Conservation (phyloP, 2,113 vertebrate species). For the Prolemur simus region DNA sequence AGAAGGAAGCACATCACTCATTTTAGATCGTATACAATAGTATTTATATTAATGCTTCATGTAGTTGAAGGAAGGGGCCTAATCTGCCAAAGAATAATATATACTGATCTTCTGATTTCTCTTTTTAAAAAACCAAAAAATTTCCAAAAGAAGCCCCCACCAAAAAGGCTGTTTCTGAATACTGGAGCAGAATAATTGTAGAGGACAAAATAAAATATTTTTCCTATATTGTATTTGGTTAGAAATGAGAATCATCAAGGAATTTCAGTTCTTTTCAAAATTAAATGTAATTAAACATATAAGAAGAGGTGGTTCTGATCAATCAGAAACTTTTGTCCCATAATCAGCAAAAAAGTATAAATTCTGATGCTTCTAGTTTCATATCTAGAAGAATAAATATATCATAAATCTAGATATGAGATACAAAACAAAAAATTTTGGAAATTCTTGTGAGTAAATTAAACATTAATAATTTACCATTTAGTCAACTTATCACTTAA, state of each 20-base stretch:
- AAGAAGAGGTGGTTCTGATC: neutral
- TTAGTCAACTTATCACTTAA: neutral
- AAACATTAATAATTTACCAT: neutral
- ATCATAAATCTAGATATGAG: slow-evolving; percentile 4
- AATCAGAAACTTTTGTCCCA: neutral
- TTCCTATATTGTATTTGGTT: neutral
- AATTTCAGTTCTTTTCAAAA: slow-evolving; percentile 33
- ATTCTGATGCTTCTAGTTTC: slow-evolving; percentile 26
- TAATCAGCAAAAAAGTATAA: neutral
- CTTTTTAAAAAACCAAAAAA: neutral
- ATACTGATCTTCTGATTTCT: neutral
- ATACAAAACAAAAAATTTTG: slow-evolving; percentile 20
- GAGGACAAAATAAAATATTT: neutral
- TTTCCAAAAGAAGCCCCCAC: neutral
- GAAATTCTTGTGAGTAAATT: neutral
- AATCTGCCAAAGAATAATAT: neutral
- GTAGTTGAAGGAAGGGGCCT: neutral
- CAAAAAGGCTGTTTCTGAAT: neutral
- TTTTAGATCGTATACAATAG: neutral
- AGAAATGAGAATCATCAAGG: neutral
- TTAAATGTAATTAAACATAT: slow-evolving; percentile 16
- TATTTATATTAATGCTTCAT: neutral
- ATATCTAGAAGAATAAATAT: neutral
- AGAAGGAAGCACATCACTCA: neutral
- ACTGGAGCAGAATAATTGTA: neutral